These are phyloP conservation scores for Meloidogyne floridensis DNA, from an alignment of 1,140 invertebrate species.

Conservation along the genomic window DNA sequence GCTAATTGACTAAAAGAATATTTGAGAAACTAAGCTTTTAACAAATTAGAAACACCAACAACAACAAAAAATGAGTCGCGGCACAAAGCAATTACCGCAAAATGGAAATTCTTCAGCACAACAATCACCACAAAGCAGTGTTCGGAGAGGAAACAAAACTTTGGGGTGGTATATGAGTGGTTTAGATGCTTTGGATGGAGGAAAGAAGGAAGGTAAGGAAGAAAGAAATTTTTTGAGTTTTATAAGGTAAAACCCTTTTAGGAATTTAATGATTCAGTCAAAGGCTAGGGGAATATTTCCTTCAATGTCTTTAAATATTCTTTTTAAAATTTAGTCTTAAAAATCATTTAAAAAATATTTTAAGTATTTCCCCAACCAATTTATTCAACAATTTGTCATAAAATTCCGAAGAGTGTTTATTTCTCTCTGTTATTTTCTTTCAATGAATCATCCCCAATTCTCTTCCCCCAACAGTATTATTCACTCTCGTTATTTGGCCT, in stretches of 20 bases:
- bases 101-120: conserved; percentile 18
- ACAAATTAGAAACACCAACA: background rate
- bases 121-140: conserved; percentile 12
- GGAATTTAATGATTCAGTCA: no score
- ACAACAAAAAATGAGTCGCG: background rate
- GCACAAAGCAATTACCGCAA: conserved; percentile 8
- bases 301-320: background rate
- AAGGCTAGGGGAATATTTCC: no score
- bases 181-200: conserved; percentile 2
- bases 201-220: background rate
- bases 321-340: background rate
- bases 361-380: background rate
- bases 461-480: background rate
- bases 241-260: no score
- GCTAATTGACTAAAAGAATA: conserved; percentile 4
- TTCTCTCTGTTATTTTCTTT: background rate
- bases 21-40: background rate
- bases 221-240: no score
- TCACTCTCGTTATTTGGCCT: conserved; percentile 4
- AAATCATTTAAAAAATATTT: background rate
- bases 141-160: conserved; percentile 31
- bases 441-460: background rate
- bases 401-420: background rate
- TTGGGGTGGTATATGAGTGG: conserved; percentile 30
- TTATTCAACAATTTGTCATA: conserved; percentile 8